phyloP scores from a whole-genome alignment of 2,888 invertebrate species.

The Ornithoptera priamus region DNA sequence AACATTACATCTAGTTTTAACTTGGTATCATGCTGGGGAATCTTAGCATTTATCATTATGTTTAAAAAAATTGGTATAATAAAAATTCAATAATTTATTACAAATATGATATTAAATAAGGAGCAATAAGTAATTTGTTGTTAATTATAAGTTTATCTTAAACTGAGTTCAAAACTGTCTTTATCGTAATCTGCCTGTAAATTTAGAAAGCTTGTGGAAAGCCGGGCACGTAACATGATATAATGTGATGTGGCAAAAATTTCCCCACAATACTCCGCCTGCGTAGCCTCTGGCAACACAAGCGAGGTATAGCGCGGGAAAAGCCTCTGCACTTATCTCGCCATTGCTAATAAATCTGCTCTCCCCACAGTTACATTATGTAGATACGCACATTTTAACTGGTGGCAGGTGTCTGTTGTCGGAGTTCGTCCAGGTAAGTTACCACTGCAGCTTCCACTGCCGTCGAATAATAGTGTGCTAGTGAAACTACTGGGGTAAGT shows the following conservation, averaged over 20 bases:
- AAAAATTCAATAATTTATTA: neutral
- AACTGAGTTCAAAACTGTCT: constrained; percentile 35
- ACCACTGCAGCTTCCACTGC: too few relatives aligned
- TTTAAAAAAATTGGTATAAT: neutral
- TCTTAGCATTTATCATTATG: neutral
- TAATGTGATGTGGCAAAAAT: constrained; percentile 67
- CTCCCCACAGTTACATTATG: constrained; percentile 19
- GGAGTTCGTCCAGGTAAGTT: too few relatives aligned
- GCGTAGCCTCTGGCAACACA: constrained; percentile 45
- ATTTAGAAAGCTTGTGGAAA: constrained; percentile 70
- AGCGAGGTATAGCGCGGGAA: constrained; percentile 38
- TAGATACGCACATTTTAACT: constrained; percentile 1
- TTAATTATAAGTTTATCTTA: constrained; percentile 33
- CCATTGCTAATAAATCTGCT: constrained; percentile 26
- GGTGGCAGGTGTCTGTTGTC: too few relatives aligned
- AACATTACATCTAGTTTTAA: too few relatives aligned
- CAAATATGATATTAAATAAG: neutral
- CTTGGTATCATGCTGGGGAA: neutral
- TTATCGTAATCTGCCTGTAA: constrained; percentile 57
- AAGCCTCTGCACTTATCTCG: constrained; percentile 25
- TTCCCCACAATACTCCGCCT: constrained; percentile 51
- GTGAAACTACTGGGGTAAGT: too few relatives aligned
- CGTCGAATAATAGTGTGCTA: too few relatives aligned
- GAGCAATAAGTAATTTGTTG: constrained; percentile 33
- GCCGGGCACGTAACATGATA: constrained; percentile 53